These are phyloP conservation scores for Gnathonemus longibarbis DNA, from an alignment of 2,113 vertebrate genomes.

Conservation along the genomic window DNA sequence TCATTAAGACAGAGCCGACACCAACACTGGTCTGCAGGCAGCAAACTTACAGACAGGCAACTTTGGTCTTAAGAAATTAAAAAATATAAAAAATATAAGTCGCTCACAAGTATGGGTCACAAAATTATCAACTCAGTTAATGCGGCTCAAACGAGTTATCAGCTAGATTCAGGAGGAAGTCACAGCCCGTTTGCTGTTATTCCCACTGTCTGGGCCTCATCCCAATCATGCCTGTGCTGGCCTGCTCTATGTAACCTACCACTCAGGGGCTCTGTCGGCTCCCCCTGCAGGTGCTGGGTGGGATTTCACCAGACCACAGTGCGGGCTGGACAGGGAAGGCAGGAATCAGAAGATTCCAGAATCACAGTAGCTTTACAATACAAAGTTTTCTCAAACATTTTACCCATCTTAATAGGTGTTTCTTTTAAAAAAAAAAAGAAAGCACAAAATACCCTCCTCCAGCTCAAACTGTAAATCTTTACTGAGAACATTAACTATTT, in stretches of 20 bases:
- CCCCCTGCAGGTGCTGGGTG: neutral
- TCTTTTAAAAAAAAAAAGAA: neutral
- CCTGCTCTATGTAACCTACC: neutral
- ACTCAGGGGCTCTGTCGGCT: neutral
- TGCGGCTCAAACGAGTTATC: neutral
- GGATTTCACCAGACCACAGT: neutral
- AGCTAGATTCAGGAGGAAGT: neutral
- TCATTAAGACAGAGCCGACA: neutral
- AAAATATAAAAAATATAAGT: neutral
- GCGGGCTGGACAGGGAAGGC: neutral
- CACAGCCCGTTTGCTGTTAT: neutral
- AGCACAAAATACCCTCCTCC: neutral
- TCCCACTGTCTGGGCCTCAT: slow-evolving; percentile 10
- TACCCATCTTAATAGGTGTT: neutral
- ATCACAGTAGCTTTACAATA: neutral
- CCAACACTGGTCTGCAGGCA: neutral
- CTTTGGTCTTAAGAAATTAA: neutral
- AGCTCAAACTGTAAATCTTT: neutral
- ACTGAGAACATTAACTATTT: neutral
- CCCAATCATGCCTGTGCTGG: neutral
- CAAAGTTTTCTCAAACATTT: neutral
- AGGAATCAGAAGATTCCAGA: neutral
- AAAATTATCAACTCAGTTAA: neutral
- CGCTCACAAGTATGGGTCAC: neutral
- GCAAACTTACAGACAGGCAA: neutral